Base-by-base conservation (phyloP, 2,888 invertebrate species). In the Platerodrilus igneus region DNA sequence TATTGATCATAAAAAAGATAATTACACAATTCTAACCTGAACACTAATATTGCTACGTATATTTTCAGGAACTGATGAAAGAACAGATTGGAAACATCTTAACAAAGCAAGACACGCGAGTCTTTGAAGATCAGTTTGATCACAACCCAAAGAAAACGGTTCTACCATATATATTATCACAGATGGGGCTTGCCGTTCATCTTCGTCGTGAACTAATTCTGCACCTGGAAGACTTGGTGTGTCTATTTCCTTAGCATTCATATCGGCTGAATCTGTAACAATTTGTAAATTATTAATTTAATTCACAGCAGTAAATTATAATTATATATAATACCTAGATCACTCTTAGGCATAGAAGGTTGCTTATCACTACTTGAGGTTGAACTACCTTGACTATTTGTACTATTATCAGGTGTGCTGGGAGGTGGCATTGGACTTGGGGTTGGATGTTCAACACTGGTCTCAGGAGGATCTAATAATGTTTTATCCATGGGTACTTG, bases 101-200 rank as follows among this genome's bases (percentile, higher is more conserved):
- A 95, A 71, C 49, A 97, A 70, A 20, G 92, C 90, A 42, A 90
- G 76, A 58, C 84, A 82, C 1, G 86, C 81, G 30, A 89, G 70
- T 34, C 89, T 72, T 50, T 86, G 82, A 38, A 85, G 67, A 56
- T 87, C 83, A 45, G 80, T 74, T 68, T 85, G 78, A 61, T 85
- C 81, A 45, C 78, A 70, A 55, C 85, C 83, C 45, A 82, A 75
- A 1, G 86, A 82, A 62, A 96, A 95, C n/a, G 99, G 96, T 70
- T 99, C 95, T 37, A 99, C 86, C 47, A 99, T 77, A 71, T 99
- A 99, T 37, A 99, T 77, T 20, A 99, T 92, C 16, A 99, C 79
- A 26, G 89, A 86, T 0, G 93, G 91, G 14, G 87, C 83, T 60
- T 91, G 87, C 31, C 78, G 71, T 57, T 87, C 86, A 50, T 88